phyloP scores from a whole-genome alignment of 2,797 vertebrate species.

The Enteromius trimaculatus region DNA sequence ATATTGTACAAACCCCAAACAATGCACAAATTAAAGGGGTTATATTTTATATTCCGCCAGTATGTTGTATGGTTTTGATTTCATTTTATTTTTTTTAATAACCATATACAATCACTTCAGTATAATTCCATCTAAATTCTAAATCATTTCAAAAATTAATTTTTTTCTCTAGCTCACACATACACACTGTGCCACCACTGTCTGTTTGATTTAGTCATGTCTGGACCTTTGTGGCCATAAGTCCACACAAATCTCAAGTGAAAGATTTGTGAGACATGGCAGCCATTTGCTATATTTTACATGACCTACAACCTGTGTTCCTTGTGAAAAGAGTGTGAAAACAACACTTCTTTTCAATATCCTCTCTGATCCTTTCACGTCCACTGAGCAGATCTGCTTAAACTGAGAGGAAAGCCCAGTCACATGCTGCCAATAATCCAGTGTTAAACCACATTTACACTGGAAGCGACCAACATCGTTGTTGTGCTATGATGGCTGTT shows the following conservation, averaged over 20 bases:
- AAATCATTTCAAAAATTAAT: no score
- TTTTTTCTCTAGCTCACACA: background rate
- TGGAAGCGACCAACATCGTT: background rate
- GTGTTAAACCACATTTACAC: background rate
- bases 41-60: background rate
- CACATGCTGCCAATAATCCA: slow-evolving; percentile 11
- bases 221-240: background rate
- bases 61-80: background rate
- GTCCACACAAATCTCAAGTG: slow-evolving; percentile 28
- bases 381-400: slow-evolving; percentile 18
- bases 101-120: background rate
- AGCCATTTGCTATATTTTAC: slow-evolving; percentile 25
- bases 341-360: slow-evolving; percentile 1
- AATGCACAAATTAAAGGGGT: background rate
- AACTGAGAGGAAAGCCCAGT: background rate
- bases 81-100: background rate
- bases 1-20: background rate
- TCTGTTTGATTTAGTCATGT: slow-evolving; percentile 14
- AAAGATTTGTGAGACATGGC: slow-evolving; percentile 18
- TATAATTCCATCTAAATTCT: background rate
- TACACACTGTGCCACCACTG: slow-evolving; percentile 2
- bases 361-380: slow-evolving; percentile 39
- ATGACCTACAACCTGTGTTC: slow-evolving; percentile 44
- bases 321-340: slow-evolving; percentile 27
- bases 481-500: background rate